Conservation (phyloP, 2,797 vertebrate genomes). For the Pipistrellus pygmaeus region DNA sequence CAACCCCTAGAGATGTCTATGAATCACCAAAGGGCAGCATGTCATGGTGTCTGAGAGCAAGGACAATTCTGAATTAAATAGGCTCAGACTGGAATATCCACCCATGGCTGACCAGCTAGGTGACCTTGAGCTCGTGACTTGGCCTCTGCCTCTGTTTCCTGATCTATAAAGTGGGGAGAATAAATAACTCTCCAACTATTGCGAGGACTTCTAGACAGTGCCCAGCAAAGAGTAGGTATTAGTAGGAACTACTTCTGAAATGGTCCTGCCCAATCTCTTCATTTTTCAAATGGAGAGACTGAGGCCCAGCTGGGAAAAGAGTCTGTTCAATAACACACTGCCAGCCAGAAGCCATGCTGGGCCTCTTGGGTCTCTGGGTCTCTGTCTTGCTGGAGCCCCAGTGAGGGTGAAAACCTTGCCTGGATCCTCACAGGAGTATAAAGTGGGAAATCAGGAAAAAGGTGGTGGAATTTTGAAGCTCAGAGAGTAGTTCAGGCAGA, state of each 20-base stretch:
- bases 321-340: neutral
- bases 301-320: neutral
- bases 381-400: neutral
- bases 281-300: neutral
- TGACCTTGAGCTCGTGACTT: neutral
- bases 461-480: constrained; percentile 52
- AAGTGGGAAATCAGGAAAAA: constrained; percentile 11
- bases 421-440: neutral
- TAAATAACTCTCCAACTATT: neutral
- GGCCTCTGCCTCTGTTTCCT: neutral
- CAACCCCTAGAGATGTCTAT: neutral
- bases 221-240: neutral
- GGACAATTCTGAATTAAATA: neutral
- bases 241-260: neutral
- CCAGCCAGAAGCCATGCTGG: neutral
- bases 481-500: neutral
- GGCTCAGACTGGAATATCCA: neutral
- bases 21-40: neutral
- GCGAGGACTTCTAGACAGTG: neutral
- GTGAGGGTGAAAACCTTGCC: neutral
- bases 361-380: neutral
- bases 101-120: neutral
- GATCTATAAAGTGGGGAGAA: neutral
- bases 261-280: neutral
- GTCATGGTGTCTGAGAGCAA: neutral